Base-by-base conservation (phyloP, 2,888 invertebrate genomes). In the Atethmia centrago region DNA sequence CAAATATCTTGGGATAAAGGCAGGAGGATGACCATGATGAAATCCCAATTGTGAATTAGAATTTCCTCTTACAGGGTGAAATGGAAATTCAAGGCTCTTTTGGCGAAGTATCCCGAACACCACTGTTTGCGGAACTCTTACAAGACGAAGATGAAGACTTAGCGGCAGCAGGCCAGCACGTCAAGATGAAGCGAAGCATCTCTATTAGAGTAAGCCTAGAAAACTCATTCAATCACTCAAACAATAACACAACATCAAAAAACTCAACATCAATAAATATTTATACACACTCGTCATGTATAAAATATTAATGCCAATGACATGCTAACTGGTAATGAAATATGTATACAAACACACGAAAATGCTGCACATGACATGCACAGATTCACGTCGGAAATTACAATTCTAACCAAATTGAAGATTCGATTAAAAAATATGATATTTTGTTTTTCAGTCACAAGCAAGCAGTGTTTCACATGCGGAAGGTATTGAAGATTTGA, bases 61-160 rank as follows among this genome's bases (percentile, higher is more conserved):
- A 45, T 55, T 42, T 45, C 19, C 10, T 31, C 9, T 58, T 59
- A 55, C 31, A 97, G 97, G 97, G 97, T 21, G 96, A 96, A 92
- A 95, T 97, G 62, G 97, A 97, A 87, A 96, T 94, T 62, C 93
- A 97, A 86, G 97, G 97, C 0, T 94, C 92, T 0, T 97, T 97
- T 81, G 92, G 94, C 0, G 96, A 97, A 69, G 95, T 97, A 63
- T 97, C 97, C 10, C 92, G 94, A 28, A 95, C 96, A 14, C 96
- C 96, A 2, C 86, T 95, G 25, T 96, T 96, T 73, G 93, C 93
- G 2, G 95, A 96, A 72, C 90, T 96, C 40, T 87, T 97, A 45
- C 92, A 96, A 79, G 95, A 96, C 56, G 94, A 95, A n/a, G 88
- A 92, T 73, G 85, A 90, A 2, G 80, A 86, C 7, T 90, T 92